A percentile compares a stretch with the other conserved stretches of the same genome.
These are phyloP conservation scores for Nesospiza acunhae DNA, from an alignment of 2,113 vertebrate genomes.

Conservation along the genomic window DNA sequence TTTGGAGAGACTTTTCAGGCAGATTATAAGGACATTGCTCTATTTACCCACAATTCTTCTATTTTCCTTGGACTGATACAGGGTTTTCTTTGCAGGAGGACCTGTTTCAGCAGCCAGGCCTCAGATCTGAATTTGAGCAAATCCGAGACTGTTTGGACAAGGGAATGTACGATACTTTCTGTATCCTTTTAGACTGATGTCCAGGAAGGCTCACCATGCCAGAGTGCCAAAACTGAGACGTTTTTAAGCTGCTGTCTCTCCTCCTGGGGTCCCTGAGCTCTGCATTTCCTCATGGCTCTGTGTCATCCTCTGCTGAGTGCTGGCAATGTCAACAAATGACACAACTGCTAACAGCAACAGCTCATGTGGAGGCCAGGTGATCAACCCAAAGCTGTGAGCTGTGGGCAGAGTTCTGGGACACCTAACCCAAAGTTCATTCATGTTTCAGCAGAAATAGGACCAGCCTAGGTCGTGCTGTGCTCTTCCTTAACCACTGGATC, in stretches of 20 bases:
- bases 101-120: conserved; percentile 95
- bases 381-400: not conserved
- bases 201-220: not conserved
- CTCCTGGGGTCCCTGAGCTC: rapidly evolving
- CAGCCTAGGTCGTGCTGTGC: not conserved
- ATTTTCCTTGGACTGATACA: not conserved
- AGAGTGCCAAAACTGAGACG: not conserved
- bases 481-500: conserved; percentile 70
- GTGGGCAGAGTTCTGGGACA: not conserved
- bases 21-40: not conserved
- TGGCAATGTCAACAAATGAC: rapidly evolving
- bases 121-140: conserved; percentile 88
- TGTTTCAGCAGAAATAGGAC: not conserved
- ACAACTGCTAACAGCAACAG: not conserved
- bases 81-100: conserved; percentile 83
- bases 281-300: not conserved
- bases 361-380: not conserved
- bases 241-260: not conserved
- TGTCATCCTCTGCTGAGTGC: not conserved
- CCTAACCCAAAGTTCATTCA: not conserved
- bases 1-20: not conserved
- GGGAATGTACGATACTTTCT: conserved; percentile 83
- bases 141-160: conserved; percentile 94
- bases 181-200: conserved; percentile 83
- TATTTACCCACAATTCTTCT: not conserved